Base-by-base conservation (phyloP, 2,888 invertebrate genomes). In the Netelia virgata region DNA sequence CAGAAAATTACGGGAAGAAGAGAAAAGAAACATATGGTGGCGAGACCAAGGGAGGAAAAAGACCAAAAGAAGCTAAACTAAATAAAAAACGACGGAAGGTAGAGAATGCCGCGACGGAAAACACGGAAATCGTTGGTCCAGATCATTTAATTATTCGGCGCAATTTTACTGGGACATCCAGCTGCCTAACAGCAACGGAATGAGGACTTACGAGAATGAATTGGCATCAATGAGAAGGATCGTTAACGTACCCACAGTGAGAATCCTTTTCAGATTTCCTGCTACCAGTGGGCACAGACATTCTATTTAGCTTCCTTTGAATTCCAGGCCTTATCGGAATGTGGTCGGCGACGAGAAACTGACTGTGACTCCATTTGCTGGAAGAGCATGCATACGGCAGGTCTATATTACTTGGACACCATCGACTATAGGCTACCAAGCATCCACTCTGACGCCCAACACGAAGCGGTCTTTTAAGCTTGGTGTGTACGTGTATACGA, bases 241-340 rank as follows among this genome's bases (percentile, higher is more conserved):
- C 23, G 23, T 14, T 6, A 41, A 53, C 5, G 9, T 53, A 43
- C 61, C 23, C 14, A n/a, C 11, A 43, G 18, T 72, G 16, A 59
- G 36, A 74, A 78, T 53, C 18, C 55, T 78, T 63, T 16, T 50
- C 28, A 41, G 41, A 64, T 78, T 74, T 18, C 41, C 59, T 41
- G 47, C 43, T 23, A 28, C n/a, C 3, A 53, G 57, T 81, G 57
- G 28, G 28, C 61, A 57, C 50, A 57, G 64, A 61, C 63, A 61
- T 66, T 75, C 63, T 16, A 75, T 66, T 47, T 68, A 77, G 64
- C 55, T 66, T 61, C 55, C 70, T 66, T 61, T 72, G 50, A 66
- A 64, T n/a, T 28, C 10, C 10, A 47, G 11, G 28, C 64, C 20
- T 86, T 79, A 76, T 79, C 64, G 55, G 59, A 83, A 84, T 84